Conservation (phyloP, 2,797 vertebrate species). For the Muscicapa striata region DNA sequence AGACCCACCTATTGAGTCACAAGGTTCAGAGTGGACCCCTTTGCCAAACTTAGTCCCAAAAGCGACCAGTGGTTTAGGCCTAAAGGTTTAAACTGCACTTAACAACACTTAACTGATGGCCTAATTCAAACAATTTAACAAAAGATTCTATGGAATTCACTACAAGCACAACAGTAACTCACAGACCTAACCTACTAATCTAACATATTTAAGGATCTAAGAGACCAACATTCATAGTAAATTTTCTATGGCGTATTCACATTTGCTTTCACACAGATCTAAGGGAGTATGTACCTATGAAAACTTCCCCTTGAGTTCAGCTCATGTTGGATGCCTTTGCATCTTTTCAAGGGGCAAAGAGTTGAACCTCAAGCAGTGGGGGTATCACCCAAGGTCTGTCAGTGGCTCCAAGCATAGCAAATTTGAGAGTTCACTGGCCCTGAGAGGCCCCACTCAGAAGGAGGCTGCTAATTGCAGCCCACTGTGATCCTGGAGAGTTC, state of each 20-base stretch:
- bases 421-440: not conserved
- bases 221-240: not conserved
- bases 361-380: not conserved
- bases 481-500: not conserved
- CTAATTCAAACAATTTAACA: not conserved
- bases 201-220: not conserved
- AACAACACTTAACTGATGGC: not conserved
- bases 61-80: not conserved
- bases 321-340: not conserved
- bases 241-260: not conserved
- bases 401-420: not conserved
- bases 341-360: accelerated
- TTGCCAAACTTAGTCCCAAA: not conserved
- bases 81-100: not conserved
- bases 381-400: not conserved
- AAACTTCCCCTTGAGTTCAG: not conserved
- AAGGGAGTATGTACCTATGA: not conserved
- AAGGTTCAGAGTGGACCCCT: not conserved
- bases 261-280: not conserved
- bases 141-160: not conserved
- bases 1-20: not conserved
- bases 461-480: not conserved
- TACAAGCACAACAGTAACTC: not conserved
- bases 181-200: not conserved
- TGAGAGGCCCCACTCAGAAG: not conserved